phyloP scores from a whole-genome alignment of 2,888 invertebrate species.

The Nymphalis polychloros region DNA sequence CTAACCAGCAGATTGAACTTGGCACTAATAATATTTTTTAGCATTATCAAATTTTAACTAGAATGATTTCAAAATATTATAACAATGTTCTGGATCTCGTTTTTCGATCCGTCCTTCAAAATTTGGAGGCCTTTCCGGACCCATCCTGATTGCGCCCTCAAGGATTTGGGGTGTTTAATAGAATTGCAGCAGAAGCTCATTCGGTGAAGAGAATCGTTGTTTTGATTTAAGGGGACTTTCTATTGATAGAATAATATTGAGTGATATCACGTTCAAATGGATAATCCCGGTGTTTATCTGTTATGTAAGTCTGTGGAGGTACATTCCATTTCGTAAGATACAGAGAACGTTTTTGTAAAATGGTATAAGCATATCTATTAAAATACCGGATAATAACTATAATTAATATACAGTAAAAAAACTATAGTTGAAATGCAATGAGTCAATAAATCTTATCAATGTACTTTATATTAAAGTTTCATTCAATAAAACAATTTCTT shows the following conservation, averaged over 20 bases:
- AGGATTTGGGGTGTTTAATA: slow-evolving; percentile 31
- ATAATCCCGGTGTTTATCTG: background rate
- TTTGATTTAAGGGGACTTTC: slow-evolving; percentile 20
- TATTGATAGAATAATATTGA: background rate
- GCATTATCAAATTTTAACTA: background rate
- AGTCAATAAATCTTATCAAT: too few relatives aligned
- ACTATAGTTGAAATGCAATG: too few relatives aligned
- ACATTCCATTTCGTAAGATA: too few relatives aligned
- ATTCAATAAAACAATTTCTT: too few relatives aligned
- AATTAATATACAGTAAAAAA: too few relatives aligned
- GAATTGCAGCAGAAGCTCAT: slow-evolving; percentile 24
- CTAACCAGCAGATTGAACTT: too few relatives aligned
- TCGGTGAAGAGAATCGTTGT: slow-evolving; percentile 18
- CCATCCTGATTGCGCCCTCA: slow-evolving; percentile 43
- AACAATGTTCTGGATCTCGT: slow-evolving; percentile 4
- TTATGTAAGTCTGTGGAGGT: too few relatives aligned
- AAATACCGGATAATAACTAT: too few relatives aligned
- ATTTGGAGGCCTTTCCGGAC: slow-evolving; percentile 39
- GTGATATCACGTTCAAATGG: background rate
- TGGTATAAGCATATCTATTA: too few relatives aligned
- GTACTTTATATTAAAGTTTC: too few relatives aligned
- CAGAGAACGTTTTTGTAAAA: too few relatives aligned
- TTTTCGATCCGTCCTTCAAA: slow-evolving; percentile 21
- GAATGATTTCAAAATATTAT: slow-evolving; percentile 5
- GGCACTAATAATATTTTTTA: background rate